These are phyloP conservation scores for Allolobophora icterica DNA, from an alignment of 2,888 invertebrate genomes.

Conservation along the genomic window DNA sequence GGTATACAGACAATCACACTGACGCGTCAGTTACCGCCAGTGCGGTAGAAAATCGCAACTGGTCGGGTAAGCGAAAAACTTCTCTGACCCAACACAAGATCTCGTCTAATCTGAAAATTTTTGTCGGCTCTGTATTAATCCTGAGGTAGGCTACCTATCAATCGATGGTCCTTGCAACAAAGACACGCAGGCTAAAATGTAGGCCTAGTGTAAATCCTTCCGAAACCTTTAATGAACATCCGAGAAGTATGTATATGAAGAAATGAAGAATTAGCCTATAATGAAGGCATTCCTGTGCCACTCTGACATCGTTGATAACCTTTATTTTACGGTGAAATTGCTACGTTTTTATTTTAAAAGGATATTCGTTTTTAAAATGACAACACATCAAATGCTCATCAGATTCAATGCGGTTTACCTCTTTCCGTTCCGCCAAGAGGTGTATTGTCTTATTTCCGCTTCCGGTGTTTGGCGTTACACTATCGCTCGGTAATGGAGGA, in stretches of 20 bases:
- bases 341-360: background rate
- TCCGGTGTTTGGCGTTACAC: background rate
- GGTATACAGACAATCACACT: background rate
- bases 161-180: no score
- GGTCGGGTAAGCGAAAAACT: background rate
- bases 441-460: background rate
- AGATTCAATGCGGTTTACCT: conserved; percentile 3
- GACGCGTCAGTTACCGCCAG: background rate
- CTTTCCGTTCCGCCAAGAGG: background rate
- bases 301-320: background rate
- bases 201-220: background rate
- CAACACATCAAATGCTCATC: background rate
- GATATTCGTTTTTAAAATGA: background rate
- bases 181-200: no score
- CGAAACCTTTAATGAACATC: background rate
- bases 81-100: background rate
- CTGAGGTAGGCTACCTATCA: no score
- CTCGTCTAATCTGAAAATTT: background rate
- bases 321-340: background rate
- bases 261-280: background rate
- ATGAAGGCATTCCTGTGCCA: background rate
- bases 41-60: background rate
- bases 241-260: background rate
- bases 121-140: background rate
- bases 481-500: background rate